Base-by-base conservation (phyloP, 2,888 invertebrate species). In the Onthophagus sagittarius region DNA sequence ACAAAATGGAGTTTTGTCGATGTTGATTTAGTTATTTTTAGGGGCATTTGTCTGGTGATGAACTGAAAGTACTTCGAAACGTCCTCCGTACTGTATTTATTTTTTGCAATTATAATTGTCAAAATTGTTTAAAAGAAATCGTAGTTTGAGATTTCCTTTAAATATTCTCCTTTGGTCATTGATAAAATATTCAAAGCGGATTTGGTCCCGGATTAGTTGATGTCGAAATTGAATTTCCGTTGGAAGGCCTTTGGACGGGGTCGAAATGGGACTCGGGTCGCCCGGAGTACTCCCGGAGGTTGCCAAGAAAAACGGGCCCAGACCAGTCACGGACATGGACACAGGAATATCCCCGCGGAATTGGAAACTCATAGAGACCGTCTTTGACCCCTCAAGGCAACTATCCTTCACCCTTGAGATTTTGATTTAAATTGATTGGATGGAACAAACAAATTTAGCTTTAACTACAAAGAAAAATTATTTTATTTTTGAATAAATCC, bases 361-460 rank as follows among this genome's bases (percentile, higher is more conserved):
- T 84, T 80, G 84, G 82, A 85, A 85, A 85, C 84, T 85, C 84
- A 85, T 85, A 85, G 84, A 83, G 81, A 82, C 81, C 82, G 83
- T 83, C 84, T 84, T 84, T 85, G 84, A 84, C 84, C 83, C 81
- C 80, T 77, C 78, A 81, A 81, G 80, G 81, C 82, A 80, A 79
- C 80, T 79, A 78, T 53, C 39, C 39, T 53, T 53, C 39, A 53
- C 39, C 39, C 39, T 53, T 11, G 64, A 13, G 64, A 64, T 3
- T 7, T 14, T 15, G 64, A 64, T 9, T 15, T 3, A 64, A 64
- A 64, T 64, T 15, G 64, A 64, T 15, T 15, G 15, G 64, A 9
- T 15, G 15, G 15, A n/a, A 64, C 13, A 64, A 64, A 9, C 64
- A 64, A 13, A 23, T 15, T 15, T 64, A 15, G 1, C 64, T 64